A percentile compares a stretch with the other conserved stretches of the same genome.
phyloP scores from a whole-genome alignment of 2,888 invertebrate species.

The Gymnoscelis rufifasciata region DNA sequence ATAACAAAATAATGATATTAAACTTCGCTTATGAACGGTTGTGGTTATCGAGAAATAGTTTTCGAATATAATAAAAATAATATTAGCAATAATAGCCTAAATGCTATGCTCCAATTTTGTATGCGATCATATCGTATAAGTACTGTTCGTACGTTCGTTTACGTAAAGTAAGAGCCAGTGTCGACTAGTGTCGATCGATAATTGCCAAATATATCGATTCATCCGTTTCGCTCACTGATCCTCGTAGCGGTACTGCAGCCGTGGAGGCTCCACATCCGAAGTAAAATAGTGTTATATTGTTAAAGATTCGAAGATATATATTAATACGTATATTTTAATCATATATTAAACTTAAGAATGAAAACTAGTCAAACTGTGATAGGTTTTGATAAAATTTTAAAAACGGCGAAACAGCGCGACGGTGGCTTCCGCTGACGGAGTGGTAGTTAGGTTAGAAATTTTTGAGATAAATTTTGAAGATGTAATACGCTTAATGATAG shows the following conservation, averaged over 20 bases:
- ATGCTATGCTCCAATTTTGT: constrained; percentile 69
- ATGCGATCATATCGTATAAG: constrained; percentile 70
- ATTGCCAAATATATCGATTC: constrained; percentile 47
- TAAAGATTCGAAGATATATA: constrained; percentile 69
- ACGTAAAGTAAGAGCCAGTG: constrained; percentile 32
- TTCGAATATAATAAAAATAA: constrained; percentile 71
- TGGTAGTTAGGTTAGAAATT: constrained; percentile 55
- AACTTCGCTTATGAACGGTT: constrained; percentile 79
- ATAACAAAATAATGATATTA: constrained; percentile 74
- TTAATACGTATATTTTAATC: constrained; percentile 78
- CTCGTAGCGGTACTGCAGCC: constrained; percentile 29
- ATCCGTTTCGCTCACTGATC: constrained; percentile 40
- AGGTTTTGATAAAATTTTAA: constrained; percentile 80
- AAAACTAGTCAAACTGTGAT: constrained; percentile 80
- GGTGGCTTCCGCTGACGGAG: constrained; percentile 38
- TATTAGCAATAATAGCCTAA: constrained; percentile 78
- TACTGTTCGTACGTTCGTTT: constrained; percentile 43
- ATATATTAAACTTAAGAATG: constrained; percentile 78
- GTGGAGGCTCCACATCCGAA: constrained; percentile 57
- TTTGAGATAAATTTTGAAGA: constrained; percentile 40
- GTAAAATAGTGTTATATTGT: constrained; percentile 76
- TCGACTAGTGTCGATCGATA: constrained; percentile 33
- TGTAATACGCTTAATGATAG: constrained; percentile 44
- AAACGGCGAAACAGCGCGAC: constrained; percentile 42
- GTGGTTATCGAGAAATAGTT: constrained; percentile 78